Evolutionary conservation across 2,888 invertebrate genomes (phyloP).

Genomic region (Trypoxylon attenuatum): DNA sequence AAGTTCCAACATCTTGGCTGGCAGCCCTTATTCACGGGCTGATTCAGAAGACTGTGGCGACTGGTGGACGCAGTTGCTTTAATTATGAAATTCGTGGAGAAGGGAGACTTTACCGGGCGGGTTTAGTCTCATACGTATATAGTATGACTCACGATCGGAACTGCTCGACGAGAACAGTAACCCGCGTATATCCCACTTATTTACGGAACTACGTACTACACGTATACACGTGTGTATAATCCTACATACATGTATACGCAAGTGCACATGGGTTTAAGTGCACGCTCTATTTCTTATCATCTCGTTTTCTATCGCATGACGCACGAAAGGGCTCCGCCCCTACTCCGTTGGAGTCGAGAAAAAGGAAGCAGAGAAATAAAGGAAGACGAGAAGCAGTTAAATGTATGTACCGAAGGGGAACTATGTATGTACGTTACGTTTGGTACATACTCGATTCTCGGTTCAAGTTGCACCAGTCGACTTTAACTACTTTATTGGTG

Average conservation of each 20-base stretch:
- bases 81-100: slow-evolving; percentile 55
- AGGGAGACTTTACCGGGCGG: slow-evolving; percentile 15
- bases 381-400: background rate
- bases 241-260: too few relatives aligned
- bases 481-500: slow-evolving; percentile 29
- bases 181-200: slow-evolving; percentile 13
- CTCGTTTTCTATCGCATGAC: slow-evolving; percentile 46
- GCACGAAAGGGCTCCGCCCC: slow-evolving; percentile 36
- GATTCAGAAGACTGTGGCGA: slow-evolving; percentile 49
- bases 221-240: background rate
- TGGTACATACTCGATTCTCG: background rate
- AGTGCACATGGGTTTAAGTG: too few relatives aligned
- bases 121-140: slow-evolving; percentile 21
- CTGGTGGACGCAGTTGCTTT: slow-evolving; percentile 19
- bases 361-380: background rate
- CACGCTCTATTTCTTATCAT: slow-evolving; percentile 56
- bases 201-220: slow-evolving; percentile 15
- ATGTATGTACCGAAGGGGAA: too few relatives aligned
- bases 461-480: slow-evolving; percentile 10
- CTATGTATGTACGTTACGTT: too few relatives aligned
- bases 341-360: slow-evolving; percentile 4
- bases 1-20: slow-evolving; percentile 22
- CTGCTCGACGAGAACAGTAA: slow-evolving; percentile 1
- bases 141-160: slow-evolving; percentile 38
- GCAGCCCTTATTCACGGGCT: slow-evolving; percentile 43